phyloP scores from a whole-genome alignment of 2,113 vertebrate genomes.

The Burhinus bistriatus region DNA sequence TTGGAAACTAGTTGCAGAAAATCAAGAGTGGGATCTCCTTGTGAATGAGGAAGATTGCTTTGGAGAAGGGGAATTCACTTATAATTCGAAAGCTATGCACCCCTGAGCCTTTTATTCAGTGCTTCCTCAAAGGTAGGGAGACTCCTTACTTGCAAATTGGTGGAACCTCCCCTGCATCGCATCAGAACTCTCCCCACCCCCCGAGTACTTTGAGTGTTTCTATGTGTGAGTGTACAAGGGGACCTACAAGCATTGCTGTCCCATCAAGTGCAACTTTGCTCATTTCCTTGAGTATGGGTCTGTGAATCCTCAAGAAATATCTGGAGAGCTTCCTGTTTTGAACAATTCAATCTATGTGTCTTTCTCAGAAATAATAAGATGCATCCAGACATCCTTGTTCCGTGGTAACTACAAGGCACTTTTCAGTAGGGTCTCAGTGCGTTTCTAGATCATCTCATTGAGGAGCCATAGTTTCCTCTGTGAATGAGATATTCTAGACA shows the following conservation, averaged over 20 bases:
- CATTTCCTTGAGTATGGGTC: neutral
- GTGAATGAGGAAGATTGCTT: neutral
- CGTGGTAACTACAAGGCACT: neutral
- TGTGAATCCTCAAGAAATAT: neutral
- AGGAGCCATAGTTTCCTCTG: neutral
- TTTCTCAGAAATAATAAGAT: neutral
- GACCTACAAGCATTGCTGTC: neutral
- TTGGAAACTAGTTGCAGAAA: neutral
- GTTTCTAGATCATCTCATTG: neutral
- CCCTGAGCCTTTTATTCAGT: neutral
- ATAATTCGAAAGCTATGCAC: neutral
- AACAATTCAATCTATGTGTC: neutral
- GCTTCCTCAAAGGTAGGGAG: neutral
- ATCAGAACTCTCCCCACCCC: neutral
- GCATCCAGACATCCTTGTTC: neutral
- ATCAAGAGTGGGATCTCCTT: neutral
- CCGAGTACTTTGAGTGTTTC: neutral
- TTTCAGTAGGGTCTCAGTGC: neutral
- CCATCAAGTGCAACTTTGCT: neutral
- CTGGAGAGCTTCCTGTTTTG: neutral
- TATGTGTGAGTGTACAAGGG: neutral
- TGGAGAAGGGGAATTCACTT: neutral
- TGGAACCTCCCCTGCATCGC: neutral
- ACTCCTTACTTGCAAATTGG: neutral
- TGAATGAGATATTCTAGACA: neutral